Conservation (phyloP, 2,888 invertebrate genomes). For the Campopleginae sp. region DNA sequence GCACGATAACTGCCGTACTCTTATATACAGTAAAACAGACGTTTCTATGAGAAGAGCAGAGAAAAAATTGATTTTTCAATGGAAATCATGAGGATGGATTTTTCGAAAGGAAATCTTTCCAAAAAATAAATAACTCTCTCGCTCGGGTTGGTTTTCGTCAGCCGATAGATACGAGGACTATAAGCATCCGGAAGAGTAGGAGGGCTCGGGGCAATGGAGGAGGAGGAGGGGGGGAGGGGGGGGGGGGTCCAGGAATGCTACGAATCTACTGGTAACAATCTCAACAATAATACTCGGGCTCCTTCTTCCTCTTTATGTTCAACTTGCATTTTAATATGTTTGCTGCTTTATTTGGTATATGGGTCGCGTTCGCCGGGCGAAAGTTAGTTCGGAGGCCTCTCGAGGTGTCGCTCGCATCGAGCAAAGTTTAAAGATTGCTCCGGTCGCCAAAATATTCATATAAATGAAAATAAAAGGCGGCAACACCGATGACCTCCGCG, state of each 20-base stretch:
- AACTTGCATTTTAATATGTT: constrained; percentile 51
- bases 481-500: constrained; percentile 38
- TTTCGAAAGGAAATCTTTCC: too few species aligned
- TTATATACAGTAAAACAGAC: too few species aligned
- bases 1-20: too few species aligned
- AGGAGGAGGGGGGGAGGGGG: too few species aligned
- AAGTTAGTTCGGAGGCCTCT: constrained; percentile 15
- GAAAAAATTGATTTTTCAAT: too few species aligned
- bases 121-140: too few species aligned
- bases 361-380: constrained; percentile 25
- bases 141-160: too few species aligned
- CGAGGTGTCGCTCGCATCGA: constrained; percentile 43
- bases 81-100: too few species aligned
- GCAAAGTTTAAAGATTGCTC: too few species aligned
- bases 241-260: constrained; percentile 20
- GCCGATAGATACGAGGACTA: not conserved
- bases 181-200: not conserved
- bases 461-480: constrained; percentile 5
- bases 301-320: constrained; percentile 48
- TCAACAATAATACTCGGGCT: constrained; percentile 67
- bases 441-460: not conserved
- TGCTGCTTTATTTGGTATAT: constrained; percentile 15
- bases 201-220: not conserved
- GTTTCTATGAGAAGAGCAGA: too few species aligned
- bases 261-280: constrained; percentile 57